phyloP scores from a whole-genome alignment of 2,113 vertebrate species.

The Cochlearius cochlearius region DNA sequence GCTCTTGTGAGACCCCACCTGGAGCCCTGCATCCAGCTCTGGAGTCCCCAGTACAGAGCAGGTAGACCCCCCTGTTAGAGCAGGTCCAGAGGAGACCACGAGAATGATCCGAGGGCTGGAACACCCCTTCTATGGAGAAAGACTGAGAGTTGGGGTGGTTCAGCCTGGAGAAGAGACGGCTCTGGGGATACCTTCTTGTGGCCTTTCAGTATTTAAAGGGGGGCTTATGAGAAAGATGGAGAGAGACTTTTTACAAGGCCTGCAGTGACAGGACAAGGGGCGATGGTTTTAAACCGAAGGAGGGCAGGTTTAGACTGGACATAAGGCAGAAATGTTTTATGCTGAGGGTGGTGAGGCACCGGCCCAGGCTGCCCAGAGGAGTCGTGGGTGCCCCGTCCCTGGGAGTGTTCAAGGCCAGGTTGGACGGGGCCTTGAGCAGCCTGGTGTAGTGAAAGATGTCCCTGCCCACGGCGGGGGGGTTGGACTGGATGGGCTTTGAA shows the following conservation, averaged over 20 bases:
- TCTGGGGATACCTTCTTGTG: background rate
- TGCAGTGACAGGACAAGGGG: background rate
- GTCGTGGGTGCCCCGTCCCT: background rate
- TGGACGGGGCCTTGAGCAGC: background rate
- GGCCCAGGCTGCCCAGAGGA: background rate
- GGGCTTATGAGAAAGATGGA: background rate
- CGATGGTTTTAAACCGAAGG: fast-evolving
- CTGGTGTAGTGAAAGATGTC: background rate
- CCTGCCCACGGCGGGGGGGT: background rate
- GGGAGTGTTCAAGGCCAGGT: background rate
- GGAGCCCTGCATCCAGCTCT: fast-evolving
- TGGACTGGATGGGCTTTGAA: too few species aligned
- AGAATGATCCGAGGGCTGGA: background rate
- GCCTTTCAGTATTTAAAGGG: background rate
- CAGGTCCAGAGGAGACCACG: background rate
- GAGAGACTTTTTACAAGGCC: too few species aligned
- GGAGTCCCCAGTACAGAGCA: too few species aligned
- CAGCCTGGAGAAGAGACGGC: background rate
- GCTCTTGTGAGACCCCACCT: background rate
- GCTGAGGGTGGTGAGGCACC: background rate
- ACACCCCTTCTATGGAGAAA: background rate
- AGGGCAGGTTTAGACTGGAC: background rate
- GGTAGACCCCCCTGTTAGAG: too few species aligned
- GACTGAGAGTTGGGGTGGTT: background rate
- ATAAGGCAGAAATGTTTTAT: background rate